phyloP scores from a whole-genome alignment of 2,113 vertebrate species.

The Galeopterus variegatus region DNA sequence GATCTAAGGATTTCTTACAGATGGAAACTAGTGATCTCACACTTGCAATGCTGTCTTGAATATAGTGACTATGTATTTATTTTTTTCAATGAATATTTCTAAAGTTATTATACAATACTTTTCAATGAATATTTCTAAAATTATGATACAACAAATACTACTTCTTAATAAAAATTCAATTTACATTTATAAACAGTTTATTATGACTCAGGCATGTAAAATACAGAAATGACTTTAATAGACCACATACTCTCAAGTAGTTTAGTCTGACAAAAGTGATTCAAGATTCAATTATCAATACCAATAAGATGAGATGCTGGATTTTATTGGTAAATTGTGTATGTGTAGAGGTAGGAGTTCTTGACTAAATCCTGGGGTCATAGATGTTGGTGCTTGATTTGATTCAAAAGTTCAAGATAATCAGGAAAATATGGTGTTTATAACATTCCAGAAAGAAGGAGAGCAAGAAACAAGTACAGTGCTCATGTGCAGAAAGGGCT shows the following conservation, averaged over 20 bases:
- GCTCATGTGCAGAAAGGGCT: not conserved
- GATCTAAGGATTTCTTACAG: not conserved
- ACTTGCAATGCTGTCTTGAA: not conserved
- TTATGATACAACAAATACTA: not conserved
- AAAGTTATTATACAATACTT: too few species aligned
- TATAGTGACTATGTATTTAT: not conserved
- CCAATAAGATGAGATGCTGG: not conserved
- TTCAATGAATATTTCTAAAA: too few species aligned
- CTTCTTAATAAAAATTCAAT: not conserved
- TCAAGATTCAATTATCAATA: not conserved
- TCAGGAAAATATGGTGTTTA: not conserved
- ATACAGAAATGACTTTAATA: not conserved
- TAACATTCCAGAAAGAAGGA: not conserved
- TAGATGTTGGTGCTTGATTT: not conserved
- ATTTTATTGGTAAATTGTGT: not conserved
- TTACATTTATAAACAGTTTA: not conserved
- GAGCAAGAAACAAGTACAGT: not conserved
- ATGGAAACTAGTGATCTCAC: not conserved
- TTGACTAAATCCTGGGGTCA: not conserved
- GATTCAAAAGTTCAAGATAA: not conserved
- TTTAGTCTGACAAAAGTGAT: not conserved
- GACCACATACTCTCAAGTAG: not conserved
- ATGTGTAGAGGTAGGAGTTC: not conserved
- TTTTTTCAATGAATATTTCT: not conserved
- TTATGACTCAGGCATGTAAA: not conserved